These are phyloP conservation scores for Hippocampus mohnikei DNA, from an alignment of 2,113 vertebrate species.

Conservation along the genomic window DNA sequence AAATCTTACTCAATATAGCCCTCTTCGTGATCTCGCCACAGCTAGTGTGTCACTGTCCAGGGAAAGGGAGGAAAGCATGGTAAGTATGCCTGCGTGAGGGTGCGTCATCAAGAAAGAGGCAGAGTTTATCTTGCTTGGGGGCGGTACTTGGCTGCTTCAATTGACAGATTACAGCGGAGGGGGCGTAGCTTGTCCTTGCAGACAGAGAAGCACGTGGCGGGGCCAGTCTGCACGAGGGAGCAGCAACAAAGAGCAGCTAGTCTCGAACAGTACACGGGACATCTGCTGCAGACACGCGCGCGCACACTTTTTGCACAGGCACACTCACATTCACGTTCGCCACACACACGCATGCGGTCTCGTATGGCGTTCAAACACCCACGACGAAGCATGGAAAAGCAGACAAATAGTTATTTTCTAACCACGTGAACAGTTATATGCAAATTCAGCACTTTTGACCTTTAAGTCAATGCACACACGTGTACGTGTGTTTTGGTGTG, in stretches of 20 bases:
- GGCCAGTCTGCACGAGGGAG: slow-evolving; percentile 64
- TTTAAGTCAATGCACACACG: not conserved
- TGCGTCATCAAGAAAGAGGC: slow-evolving; percentile 42
- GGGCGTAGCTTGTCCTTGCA: slow-evolving; percentile 44
- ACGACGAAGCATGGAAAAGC: slow-evolving; percentile 11
- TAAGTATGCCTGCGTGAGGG: slow-evolving; percentile 53
- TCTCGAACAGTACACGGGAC: slow-evolving; percentile 56
- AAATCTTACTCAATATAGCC: slow-evolving; percentile 22
- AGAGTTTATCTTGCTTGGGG: slow-evolving; percentile 27
- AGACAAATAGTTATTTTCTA: slow-evolving; percentile 7
- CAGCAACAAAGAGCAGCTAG: slow-evolving; percentile 70
- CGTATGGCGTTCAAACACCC: slow-evolving; percentile 29
- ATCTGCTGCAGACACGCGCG: slow-evolving; percentile 60
- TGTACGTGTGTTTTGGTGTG: not conserved
- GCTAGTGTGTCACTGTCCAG: slow-evolving; percentile 13
- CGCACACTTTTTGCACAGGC: slow-evolving; percentile 20
- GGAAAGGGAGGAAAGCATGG: slow-evolving; percentile 26
- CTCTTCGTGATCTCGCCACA: slow-evolving; percentile 4
- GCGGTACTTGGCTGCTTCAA: slow-evolving; percentile 48
- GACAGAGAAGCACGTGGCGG: slow-evolving; percentile 66
- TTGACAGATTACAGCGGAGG: slow-evolving; percentile 54
- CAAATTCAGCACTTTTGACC: slow-evolving; percentile 5
- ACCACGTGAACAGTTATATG: not conserved
- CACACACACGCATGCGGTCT: slow-evolving; percentile 21
- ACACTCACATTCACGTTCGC: slow-evolving; percentile 23